Percentiles rank a stretch among this genome's conserved stretches.
Conservation (phyloP, 1,140 invertebrate genomes). For the Colletes latitarsis region DNA sequence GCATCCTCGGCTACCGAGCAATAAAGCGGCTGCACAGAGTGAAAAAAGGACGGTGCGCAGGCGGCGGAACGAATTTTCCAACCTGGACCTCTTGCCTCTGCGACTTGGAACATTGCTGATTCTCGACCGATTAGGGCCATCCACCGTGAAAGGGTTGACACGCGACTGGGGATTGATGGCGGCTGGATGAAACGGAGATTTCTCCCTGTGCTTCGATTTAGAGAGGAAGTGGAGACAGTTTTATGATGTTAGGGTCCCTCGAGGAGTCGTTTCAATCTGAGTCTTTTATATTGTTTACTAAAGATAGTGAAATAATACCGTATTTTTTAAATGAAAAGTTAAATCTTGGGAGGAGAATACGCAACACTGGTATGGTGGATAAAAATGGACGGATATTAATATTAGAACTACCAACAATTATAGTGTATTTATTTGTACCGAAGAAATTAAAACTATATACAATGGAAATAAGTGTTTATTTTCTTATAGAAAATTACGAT, state of each 20-base stretch:
- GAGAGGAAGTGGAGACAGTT: background rate
- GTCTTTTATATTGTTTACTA: too few species aligned
- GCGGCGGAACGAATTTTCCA: constrained; percentile 62
- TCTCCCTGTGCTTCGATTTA: background rate
- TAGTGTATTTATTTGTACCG: too few species aligned
- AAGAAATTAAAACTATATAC: too few species aligned
- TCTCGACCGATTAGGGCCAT: constrained; percentile 54
- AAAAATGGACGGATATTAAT: too few species aligned
- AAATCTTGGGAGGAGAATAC: too few species aligned
- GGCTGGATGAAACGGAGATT: constrained; percentile 23
- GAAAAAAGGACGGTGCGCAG: constrained; percentile 28
- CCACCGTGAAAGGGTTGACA: constrained; percentile 72
- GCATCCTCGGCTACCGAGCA: constrained; percentile 29
- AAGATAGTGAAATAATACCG: too few species aligned
- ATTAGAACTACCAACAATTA: too few species aligned
- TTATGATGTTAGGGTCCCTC: background rate
- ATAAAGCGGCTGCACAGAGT: constrained; percentile 41
- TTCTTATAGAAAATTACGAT: too few species aligned
- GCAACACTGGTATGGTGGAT: too few species aligned
- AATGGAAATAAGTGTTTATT: too few species aligned
- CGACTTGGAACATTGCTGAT: constrained; percentile 36
- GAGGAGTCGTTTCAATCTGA: too few species aligned
- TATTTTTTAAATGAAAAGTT: too few species aligned
- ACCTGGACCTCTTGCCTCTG: background rate
- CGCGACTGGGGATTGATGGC: constrained; percentile 68